Evolutionary conservation across 2,888 invertebrate species (phyloP).

Genomic region (Branchipolynoe longqiensis): DNA sequence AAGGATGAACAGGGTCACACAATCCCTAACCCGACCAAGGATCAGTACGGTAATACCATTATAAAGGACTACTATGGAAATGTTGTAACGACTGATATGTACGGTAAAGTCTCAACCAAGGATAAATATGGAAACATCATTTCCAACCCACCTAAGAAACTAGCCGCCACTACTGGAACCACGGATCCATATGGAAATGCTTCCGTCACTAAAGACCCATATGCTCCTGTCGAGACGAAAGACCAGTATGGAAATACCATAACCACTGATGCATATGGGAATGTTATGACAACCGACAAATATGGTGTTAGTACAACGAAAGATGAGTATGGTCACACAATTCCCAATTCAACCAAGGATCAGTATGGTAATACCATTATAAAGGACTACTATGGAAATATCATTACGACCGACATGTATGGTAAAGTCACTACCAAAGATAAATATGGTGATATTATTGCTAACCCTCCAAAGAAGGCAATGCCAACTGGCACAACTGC

Average conservation of each 20-base stretch:
- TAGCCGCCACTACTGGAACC: not conserved
- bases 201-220: slow-evolving; percentile 1
- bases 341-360: too few species aligned
- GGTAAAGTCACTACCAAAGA: not conserved
- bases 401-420: slow-evolving; percentile 5
- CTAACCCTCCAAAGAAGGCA: too few species aligned
- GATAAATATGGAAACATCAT: slow-evolving; percentile 5
- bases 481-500: not conserved
- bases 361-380: slow-evolving; percentile 1
- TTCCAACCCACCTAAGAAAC: not conserved
- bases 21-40: not conserved
- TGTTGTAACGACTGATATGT: not conserved
- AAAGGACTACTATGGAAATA: not conserved
- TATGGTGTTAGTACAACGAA: slow-evolving; percentile 2
- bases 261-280: slow-evolving; percentile 16
- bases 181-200: not conserved
- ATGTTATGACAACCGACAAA: not conserved
- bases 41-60: not conserved
- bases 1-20: slow-evolving; percentile 19
- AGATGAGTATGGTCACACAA: slow-evolving; percentile 41
- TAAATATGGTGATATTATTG: too few species aligned
- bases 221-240: slow-evolving; percentile 6
- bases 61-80: slow-evolving; percentile 42
- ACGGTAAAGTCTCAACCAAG: not conserved
- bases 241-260: slow-evolving; percentile 18